Conservation (phyloP, 2,888 invertebrate genomes). For the Microchrysa polita region DNA sequence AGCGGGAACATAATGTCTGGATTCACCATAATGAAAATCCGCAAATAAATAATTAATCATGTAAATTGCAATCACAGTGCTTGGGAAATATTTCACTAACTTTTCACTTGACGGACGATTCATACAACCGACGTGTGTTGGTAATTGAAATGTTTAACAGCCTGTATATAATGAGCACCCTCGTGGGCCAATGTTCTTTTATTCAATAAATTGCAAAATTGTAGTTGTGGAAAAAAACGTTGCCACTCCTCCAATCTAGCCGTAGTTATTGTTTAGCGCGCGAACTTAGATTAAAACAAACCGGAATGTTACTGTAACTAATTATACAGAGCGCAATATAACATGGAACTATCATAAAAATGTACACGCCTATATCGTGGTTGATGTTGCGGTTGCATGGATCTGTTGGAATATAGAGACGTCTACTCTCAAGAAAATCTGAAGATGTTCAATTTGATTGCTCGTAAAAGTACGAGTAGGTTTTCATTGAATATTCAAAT, state of each 20-base stretch:
- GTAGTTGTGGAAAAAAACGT: background rate
- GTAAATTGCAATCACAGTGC: background rate
- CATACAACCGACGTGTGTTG: too few relatives aligned
- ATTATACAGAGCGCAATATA: background rate
- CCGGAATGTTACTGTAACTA: conserved; percentile 6
- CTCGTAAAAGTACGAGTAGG: background rate
- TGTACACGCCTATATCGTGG: background rate
- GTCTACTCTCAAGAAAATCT: background rate
- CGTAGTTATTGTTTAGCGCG: background rate
- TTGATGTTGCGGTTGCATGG: background rate
- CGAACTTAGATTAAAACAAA: background rate
- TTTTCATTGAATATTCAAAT: conserved; percentile 13
- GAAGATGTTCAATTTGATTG: conserved; percentile 3
- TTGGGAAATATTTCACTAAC: background rate
- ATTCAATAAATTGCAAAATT: conserved; percentile 11
- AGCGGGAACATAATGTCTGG: too few relatives aligned
- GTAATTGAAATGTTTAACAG: conserved; percentile 1
- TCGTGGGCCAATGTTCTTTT: background rate
- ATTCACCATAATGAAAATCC: background rate
- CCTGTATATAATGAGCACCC: background rate
- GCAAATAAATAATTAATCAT: conserved; percentile 3
- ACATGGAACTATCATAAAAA: too few relatives aligned
- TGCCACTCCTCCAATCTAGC: background rate
- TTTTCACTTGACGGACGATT: background rate
- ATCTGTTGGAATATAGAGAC: too few relatives aligned